phyloP scores from a whole-genome alignment of 2,797 vertebrate genomes.

The Pantherophis vulpinus region DNA sequence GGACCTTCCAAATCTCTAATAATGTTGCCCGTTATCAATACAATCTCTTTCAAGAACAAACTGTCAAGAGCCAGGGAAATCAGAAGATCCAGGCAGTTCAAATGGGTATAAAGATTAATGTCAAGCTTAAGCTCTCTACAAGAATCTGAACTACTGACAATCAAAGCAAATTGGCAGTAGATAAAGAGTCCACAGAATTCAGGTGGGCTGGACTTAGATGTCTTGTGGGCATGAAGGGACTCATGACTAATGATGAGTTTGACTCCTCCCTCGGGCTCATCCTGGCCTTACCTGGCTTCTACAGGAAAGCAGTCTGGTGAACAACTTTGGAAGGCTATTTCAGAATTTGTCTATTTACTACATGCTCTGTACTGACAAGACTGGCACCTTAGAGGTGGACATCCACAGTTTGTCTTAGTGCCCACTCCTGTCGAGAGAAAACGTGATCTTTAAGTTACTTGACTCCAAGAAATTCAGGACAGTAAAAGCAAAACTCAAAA shows the following conservation, averaged over 20 bases:
- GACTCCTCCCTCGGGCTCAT: not conserved
- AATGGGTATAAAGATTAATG: not conserved
- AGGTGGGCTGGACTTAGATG: too few relatives aligned
- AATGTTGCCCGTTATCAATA: not conserved
- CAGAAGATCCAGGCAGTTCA: not conserved
- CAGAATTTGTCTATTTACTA: not conserved
- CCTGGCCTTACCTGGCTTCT: not conserved
- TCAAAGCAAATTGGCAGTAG: not conserved
- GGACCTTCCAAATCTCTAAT: not conserved
- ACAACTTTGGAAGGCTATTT: not conserved
- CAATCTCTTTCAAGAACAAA: not conserved
- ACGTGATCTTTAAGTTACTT: not conserved
- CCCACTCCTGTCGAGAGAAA: too few relatives aligned
- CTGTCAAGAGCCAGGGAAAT: not conserved
- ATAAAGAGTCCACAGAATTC: not conserved
- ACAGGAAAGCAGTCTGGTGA: not conserved
- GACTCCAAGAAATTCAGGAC: not conserved
- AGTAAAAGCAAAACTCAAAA: not conserved
- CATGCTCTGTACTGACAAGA: not conserved
- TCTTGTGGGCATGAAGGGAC: not conserved
- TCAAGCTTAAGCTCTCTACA: not conserved
- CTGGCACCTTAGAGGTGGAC: not conserved
- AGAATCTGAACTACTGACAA: not conserved
- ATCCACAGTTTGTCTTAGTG: not conserved
- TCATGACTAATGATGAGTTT: not conserved